Conservation (phyloP, 2,797 vertebrate species). For the Intellagama lesueurii region DNA sequence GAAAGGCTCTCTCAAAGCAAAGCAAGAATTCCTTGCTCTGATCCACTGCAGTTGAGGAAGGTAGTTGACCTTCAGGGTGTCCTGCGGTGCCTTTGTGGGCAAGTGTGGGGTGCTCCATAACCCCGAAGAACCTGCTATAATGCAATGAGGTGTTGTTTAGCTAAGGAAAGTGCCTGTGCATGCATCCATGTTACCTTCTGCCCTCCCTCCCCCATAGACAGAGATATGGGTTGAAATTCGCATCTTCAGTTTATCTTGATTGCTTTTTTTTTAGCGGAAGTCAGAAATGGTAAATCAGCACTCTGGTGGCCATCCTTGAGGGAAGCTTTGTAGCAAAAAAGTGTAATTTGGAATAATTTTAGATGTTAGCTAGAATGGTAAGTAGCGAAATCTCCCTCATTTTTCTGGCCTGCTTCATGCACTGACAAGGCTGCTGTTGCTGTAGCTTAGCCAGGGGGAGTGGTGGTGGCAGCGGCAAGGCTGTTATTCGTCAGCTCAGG, state of each 20-base stretch:
- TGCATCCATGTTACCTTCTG: neutral
- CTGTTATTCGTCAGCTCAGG: neutral
- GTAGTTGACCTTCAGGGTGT: conserved; percentile 58
- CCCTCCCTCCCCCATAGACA: neutral
- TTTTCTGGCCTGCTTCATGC: neutral
- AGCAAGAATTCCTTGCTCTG: neutral
- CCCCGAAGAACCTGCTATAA: neutral
- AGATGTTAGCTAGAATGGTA: neutral
- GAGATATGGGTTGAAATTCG: neutral
- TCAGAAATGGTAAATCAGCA: neutral
- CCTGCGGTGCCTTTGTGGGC: conserved; percentile 49
- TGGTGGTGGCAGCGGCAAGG: neutral
- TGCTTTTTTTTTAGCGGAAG: neutral
- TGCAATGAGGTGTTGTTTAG: neutral
- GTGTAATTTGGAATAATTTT: neutral
- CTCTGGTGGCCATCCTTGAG: neutral
- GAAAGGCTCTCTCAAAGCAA: neutral
- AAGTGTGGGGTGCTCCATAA: neutral
- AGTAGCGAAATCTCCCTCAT: neutral
- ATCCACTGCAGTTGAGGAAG: neutral
- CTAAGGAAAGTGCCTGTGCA: neutral
- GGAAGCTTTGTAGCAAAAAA: neutral
- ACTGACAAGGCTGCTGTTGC: neutral
- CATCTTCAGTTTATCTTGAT: neutral
- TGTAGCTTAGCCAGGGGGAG: neutral